phyloP scores from a whole-genome alignment of 2,797 vertebrate genomes.

The Lepus townsendii region DNA sequence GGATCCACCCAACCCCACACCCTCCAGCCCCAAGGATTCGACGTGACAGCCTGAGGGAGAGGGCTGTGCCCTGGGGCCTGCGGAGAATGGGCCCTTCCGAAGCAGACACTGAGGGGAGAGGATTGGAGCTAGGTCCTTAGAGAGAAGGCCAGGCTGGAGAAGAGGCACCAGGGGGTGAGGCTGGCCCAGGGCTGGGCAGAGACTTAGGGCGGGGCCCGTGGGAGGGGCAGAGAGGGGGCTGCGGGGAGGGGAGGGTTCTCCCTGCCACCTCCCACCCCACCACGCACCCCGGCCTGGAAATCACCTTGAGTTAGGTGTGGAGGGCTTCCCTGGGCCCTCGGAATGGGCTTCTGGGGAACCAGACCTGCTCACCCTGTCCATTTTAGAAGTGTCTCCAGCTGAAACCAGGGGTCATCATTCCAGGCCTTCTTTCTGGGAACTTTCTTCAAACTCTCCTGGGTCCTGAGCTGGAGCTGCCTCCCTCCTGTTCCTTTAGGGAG shows the following conservation, averaged over 20 bases:
- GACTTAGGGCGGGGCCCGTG: background rate
- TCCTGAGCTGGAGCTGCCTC: background rate
- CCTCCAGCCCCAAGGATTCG: fast-evolving
- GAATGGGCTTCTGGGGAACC: background rate
- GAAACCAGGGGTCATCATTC: background rate
- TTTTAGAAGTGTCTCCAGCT: background rate
- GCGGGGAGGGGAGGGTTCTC: background rate
- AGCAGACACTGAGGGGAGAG: background rate
- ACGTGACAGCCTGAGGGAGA: background rate
- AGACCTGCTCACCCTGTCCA: background rate
- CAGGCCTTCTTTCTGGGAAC: background rate
- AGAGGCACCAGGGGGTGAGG: background rate
- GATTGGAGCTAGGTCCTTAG: background rate
- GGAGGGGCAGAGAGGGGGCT: background rate
- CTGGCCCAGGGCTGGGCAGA: background rate
- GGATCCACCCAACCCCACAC: background rate
- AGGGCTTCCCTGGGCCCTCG: background rate
- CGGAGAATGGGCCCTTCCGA: background rate
- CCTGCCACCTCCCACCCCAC: too few species aligned
- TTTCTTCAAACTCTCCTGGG: background rate
- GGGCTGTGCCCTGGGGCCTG: background rate
- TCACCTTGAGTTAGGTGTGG: background rate
- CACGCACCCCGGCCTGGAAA: background rate
- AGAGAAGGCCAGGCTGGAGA: background rate
- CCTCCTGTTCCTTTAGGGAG: background rate